These are phyloP conservation scores for Megalops atlanticus DNA, from an alignment of 2,113 vertebrate species.

Conservation along the genomic window DNA sequence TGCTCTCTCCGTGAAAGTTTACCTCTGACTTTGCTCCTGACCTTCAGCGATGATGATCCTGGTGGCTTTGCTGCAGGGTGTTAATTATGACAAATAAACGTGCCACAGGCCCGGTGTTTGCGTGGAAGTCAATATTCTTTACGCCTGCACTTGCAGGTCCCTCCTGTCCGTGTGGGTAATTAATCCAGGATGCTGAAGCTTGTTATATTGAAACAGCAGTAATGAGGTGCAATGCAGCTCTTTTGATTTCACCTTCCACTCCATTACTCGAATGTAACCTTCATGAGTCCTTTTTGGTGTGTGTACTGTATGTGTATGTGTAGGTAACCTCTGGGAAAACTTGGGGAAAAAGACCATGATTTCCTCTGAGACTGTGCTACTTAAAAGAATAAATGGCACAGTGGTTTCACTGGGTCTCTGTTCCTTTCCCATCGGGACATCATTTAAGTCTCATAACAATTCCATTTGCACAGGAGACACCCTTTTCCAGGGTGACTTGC, in stretches of 20 bases:
- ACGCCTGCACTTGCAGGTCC: slow-evolving; percentile 7
- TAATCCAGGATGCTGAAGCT: slow-evolving; percentile 28
- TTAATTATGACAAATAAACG: slow-evolving; percentile 46
- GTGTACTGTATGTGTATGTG: neutral
- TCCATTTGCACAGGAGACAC: neutral
- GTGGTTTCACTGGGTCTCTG: neutral
- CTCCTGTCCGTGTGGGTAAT: slow-evolving; percentile 25
- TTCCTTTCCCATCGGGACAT: neutral
- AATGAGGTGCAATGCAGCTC: neutral
- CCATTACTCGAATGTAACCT: slow-evolving; percentile 11
- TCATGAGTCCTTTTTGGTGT: slow-evolving; percentile 1
- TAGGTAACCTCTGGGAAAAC: neutral
- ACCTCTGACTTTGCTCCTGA: slow-evolving; percentile 15
- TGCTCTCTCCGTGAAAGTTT: neutral
- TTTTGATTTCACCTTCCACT: slow-evolving; percentile 4
- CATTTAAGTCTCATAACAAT: neutral
- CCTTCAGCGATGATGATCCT: neutral
- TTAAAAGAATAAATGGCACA: neutral
- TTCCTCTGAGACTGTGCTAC: neutral
- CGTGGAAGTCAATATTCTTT: slow-evolving; percentile 33
- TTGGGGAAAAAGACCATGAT: neutral
- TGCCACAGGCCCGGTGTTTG: slow-evolving; percentile 31
- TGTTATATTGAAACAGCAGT: neutral
- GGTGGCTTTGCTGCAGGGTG: neutral
- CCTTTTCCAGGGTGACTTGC: neutral